Percentiles rank a stretch among this genome's conserved stretches.
Conservation (phyloP, 2,888 invertebrate genomes). For the Peribatodes rhomboidaria region DNA sequence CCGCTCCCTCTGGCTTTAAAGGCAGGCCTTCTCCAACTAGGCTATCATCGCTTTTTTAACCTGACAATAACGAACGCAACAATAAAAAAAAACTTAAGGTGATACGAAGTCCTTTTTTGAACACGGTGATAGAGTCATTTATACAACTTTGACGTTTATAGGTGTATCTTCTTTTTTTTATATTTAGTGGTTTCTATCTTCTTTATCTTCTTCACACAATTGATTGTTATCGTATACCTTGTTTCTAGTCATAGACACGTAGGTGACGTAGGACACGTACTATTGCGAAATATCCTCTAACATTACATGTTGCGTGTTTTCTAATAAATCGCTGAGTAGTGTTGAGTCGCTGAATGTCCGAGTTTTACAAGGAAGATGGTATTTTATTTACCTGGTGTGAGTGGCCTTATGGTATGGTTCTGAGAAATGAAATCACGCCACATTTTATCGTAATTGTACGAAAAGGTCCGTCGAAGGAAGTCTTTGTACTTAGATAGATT, state of each 20-base stretch:
- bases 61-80: too few relatives aligned
- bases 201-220: too few relatives aligned
- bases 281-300: constrained; percentile 32
- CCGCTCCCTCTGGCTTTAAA: too few relatives aligned
- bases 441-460: constrained; percentile 19
- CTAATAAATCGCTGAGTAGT: constrained; percentile 32
- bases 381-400: constrained; percentile 8
- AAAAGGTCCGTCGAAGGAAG: constrained; percentile 8
- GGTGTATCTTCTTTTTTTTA: too few relatives aligned
- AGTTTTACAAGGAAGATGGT: constrained; percentile 41
- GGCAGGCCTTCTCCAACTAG: too few relatives aligned
- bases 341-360: constrained; percentile 11
- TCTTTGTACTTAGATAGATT: constrained; percentile 5
- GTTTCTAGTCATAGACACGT: not conserved
- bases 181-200: too few relatives aligned
- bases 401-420: constrained; percentile 40
- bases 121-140: too few relatives aligned
- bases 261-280: not conserved
- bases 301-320: constrained; percentile 22
- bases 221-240: not conserved
- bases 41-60: too few relatives aligned
- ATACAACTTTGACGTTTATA: too few relatives aligned
- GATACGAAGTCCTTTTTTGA: too few relatives aligned
- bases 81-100: too few relatives aligned
- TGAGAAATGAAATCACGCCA: constrained; percentile 50